These are phyloP conservation scores for Tapirus terrestris DNA, from an alignment of 2,113 vertebrate species.

Conservation along the genomic window DNA sequence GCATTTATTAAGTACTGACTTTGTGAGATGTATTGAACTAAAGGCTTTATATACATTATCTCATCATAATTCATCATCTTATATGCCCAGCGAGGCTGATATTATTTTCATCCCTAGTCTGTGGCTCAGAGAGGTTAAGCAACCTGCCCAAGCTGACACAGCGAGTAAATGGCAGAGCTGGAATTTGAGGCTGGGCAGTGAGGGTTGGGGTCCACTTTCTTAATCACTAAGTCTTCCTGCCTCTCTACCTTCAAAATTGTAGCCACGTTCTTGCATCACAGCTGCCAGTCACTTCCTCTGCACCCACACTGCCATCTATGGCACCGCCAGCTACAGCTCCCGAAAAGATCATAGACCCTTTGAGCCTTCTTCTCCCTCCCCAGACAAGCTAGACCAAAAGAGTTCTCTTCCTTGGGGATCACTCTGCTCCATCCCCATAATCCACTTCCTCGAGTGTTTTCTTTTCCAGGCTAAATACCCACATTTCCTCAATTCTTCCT, in stretches of 20 bases:
- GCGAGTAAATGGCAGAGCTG: fast-evolving
- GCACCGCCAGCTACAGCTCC: fast-evolving
- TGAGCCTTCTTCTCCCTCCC: neutral
- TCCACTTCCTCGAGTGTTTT: neutral
- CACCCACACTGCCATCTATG: no score
- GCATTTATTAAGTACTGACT: neutral
- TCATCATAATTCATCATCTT: no score
- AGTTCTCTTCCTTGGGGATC: no score
- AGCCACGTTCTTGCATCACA: fast-evolving
- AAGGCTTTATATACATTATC: no score
- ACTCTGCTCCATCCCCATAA: no score
- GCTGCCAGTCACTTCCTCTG: neutral
- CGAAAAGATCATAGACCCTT: fast-evolving
- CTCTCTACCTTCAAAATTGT: neutral
- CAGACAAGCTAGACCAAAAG: neutral
- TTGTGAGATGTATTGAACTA: neutral
- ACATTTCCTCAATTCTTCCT: neutral
- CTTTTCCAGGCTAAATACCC: neutral
- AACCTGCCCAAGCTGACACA: no score
- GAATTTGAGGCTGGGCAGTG: neutral
- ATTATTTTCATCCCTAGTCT: neutral
- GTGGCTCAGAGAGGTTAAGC: neutral
- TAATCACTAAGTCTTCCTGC: neutral
- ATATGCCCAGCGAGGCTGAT: neutral
- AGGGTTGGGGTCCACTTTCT: neutral